Conservation (phyloP, 2,113 vertebrate species). For the Psittacus erithacus region DNA sequence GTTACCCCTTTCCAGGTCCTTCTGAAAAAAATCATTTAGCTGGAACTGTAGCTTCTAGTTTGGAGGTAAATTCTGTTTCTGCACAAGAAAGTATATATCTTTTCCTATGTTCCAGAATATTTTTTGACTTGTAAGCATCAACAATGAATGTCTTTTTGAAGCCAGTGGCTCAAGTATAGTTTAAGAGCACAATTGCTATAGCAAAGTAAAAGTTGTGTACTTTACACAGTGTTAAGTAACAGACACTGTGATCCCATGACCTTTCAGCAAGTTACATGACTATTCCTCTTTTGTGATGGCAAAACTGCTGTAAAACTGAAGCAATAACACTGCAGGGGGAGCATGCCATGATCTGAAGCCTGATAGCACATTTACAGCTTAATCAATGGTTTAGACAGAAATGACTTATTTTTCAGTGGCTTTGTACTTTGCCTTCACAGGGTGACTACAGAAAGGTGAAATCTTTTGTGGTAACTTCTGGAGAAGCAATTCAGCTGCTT, state of each 20-base stretch:
- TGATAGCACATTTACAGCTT: neutral
- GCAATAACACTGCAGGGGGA: neutral
- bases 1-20: neutral
- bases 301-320: neutral
- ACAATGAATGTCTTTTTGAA: neutral
- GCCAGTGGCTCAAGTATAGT: neutral
- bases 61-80: neutral
- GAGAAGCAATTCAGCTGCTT: neutral
- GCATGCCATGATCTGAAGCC: neutral
- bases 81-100: neutral
- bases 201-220: neutral
- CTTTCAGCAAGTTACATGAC: neutral
- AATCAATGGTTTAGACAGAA: neutral
- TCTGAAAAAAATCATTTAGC: rapidly evolving
- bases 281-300: neutral
- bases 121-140: neutral
- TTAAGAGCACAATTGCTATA: neutral
- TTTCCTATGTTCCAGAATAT: neutral
- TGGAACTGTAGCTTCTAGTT: neutral
- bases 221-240: neutral
- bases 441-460: neutral
- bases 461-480: neutral
- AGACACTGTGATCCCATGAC: rapidly evolving
- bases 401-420: neutral
- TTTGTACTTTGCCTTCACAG: neutral